Evolutionary conservation across 2,888 invertebrate species (phyloP).

Genomic region (Erebia ligea): DNA sequence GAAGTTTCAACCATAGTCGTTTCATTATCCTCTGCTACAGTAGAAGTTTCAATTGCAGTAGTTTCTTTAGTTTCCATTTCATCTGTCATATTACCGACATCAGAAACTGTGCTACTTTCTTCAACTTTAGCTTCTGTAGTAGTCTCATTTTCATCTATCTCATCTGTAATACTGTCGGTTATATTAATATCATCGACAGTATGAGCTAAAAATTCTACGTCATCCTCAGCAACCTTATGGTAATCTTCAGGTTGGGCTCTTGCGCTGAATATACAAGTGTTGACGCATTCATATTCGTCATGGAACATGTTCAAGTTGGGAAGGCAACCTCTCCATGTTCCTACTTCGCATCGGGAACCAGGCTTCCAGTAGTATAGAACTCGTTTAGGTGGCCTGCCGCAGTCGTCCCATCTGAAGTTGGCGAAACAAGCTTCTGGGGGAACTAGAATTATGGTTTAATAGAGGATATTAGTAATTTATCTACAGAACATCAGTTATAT

Average conservation of each 20-base stretch:
- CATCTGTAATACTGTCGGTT: constrained; percentile 5
- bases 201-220: constrained; percentile 1
- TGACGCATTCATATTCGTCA: constrained; percentile 68
- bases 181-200: constrained; percentile 20
- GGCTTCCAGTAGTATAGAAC: constrained; percentile 72
- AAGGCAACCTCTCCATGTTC: constrained; percentile 69
- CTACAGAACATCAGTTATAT: no score
- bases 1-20: background rate
- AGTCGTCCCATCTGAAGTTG: constrained; percentile 67
- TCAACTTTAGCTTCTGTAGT: constrained; percentile 11
- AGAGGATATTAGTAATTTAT: background rate
- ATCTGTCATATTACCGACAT: background rate
- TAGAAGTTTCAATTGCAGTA: constrained; percentile 3
- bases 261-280: constrained; percentile 62
- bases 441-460: constrained; percentile 47
- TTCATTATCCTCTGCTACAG: background rate
- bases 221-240: constrained; percentile 42
- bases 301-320: constrained; percentile 73
- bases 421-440: constrained; percentile 64
- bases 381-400: constrained; percentile 57
- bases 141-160: constrained; percentile 2
- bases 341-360: constrained; percentile 73
- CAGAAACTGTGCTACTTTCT: constrained; percentile 1
- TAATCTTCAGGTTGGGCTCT: constrained; percentile 52
- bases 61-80: background rate